Percentiles rank a stretch among this genome's conserved stretches.
Evolutionary conservation across 2,113 vertebrate genomes (phyloP).

Genomic region (Alaudala cheleensis): DNA sequence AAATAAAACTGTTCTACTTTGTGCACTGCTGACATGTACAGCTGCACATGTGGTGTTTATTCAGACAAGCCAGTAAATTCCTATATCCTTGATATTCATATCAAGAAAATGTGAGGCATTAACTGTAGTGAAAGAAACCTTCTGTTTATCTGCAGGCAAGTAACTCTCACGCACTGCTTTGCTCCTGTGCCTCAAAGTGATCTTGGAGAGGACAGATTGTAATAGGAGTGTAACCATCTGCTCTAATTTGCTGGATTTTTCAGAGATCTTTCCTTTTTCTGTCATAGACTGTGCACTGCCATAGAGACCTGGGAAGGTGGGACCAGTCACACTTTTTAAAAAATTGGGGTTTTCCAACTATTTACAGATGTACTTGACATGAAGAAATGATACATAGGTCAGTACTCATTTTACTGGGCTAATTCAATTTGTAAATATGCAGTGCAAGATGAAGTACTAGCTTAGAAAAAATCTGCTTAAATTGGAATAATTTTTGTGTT

Average conservation of each 20-base stretch:
- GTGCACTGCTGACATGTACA: background rate
- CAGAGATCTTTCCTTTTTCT: background rate
- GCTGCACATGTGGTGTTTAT: background rate
- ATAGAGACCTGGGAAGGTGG: background rate
- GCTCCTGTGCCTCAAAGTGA: background rate
- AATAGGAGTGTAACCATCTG: fast-evolving
- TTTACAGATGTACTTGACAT: background rate
- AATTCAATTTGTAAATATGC: background rate
- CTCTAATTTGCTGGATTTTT: background rate
- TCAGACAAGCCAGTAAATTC: background rate
- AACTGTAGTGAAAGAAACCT: background rate
- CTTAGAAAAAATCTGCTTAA: background rate
- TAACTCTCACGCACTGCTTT: background rate
- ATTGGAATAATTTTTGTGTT: background rate
- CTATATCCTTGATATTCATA: background rate
- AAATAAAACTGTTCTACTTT: background rate
- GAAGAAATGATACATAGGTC: background rate
- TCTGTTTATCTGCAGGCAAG: background rate
- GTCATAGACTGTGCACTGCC: background rate
- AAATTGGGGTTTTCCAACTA: background rate
- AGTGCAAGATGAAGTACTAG: background rate
- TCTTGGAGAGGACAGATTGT: background rate
- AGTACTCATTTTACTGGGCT: background rate
- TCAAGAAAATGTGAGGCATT: background rate
- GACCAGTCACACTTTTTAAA: background rate